Conservation (phyloP, 1,140 invertebrate species). For the Penaeus japonicus region DNA sequence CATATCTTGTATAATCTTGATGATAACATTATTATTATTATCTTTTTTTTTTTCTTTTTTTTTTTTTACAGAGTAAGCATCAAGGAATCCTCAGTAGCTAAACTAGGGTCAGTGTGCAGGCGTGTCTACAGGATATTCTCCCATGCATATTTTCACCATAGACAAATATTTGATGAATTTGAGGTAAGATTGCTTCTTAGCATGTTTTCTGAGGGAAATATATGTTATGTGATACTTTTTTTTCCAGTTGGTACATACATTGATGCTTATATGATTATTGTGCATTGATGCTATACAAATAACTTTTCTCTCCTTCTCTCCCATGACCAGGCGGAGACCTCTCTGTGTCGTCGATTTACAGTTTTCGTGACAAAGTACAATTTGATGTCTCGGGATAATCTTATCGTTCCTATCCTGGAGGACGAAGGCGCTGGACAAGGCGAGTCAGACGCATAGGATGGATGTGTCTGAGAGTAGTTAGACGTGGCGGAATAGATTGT, state of each 20-base stretch:
- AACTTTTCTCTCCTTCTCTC: constrained; percentile 55
- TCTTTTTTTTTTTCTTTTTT: neutral
- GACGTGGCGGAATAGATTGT: neutral
- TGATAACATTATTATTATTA: neutral
- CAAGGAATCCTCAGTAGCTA: constrained; percentile 97
- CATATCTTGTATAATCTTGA: too few species aligned
- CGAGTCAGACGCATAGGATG: constrained; percentile 45
- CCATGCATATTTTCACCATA: constrained; percentile 99
- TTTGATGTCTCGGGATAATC: constrained; percentile 97
- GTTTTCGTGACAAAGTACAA: constrained; percentile 98
- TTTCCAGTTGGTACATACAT: neutral
- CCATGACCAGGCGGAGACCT: constrained; percentile 80
- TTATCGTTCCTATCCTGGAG: constrained; percentile 95
- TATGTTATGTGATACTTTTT: neutral
- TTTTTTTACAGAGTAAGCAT: constrained; percentile 87
- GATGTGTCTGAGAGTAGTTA: neutral
- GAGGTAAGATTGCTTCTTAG: constrained; percentile 70
- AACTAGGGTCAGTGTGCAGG: constrained; percentile 97
- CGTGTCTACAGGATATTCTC: constrained; percentile 99
- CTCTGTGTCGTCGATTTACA: constrained; percentile 95
- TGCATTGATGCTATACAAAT: neutral
- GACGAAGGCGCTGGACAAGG: constrained; percentile 51
- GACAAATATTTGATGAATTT: constrained; percentile 96
- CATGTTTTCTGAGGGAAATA: neutral
- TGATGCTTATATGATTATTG: neutral